Evolutionary conservation across 1,140 invertebrate species (phyloP).

Genomic region (Propsilocerus akamusi): DNA sequence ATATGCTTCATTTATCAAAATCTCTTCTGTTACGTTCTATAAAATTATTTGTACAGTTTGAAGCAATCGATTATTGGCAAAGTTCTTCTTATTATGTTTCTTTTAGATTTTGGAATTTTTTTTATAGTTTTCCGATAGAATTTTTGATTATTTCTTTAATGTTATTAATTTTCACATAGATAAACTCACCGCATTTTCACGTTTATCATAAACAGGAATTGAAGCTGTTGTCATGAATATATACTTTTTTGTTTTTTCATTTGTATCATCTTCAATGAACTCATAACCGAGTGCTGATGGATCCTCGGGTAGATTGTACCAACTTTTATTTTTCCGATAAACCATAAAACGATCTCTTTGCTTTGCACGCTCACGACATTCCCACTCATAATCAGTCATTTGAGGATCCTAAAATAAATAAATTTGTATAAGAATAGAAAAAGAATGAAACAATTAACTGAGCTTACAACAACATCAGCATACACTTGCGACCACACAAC

Average conservation of each 20-base stretch:
- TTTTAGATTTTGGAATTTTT: neutral
- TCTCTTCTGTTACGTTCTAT: constrained; percentile 85
- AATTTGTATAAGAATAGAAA: no score
- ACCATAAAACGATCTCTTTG: constrained; percentile 51
- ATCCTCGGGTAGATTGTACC: constrained; percentile 32
- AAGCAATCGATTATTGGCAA: no score
- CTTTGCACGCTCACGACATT: constrained; percentile 52
- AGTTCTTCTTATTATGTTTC: neutral
- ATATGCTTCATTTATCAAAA: constrained; percentile 81
- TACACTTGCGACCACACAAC: constrained; percentile 85
- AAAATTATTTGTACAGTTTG: constrained; percentile 19
- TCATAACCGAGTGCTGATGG: neutral
- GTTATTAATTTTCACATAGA: no score
- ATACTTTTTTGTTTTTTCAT: constrained; percentile 28
- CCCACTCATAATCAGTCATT: constrained; percentile 78
- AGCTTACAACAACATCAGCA: constrained; percentile 62
- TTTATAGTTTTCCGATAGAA: neutral
- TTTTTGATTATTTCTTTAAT: no score
- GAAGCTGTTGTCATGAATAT: constrained; percentile 78
- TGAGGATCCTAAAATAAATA: constrained; percentile 47
- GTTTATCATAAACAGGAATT: constrained; percentile 74
- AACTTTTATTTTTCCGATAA: constrained; percentile 32
- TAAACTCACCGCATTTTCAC: constrained; percentile 51
- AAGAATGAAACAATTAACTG: constrained; percentile 6
- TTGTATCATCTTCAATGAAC: constrained; percentile 10